Evolutionary conservation across 1,140 invertebrate genomes (phyloP), one percentile per base, ranked within the genome.

Genomic region (Meteorus sp.): DNA sequence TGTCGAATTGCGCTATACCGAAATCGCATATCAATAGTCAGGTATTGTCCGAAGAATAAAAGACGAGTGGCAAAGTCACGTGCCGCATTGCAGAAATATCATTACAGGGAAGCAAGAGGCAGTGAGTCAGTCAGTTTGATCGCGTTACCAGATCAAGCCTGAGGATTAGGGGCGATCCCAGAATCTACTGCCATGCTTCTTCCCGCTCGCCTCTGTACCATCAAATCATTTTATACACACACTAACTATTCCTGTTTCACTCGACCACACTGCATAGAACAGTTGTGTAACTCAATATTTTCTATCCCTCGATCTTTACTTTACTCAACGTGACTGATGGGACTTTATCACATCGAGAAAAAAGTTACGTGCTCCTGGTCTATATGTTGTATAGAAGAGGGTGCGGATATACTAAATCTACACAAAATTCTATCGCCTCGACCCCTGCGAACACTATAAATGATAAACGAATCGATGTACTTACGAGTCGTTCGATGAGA

Each of bases 81-180:
- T 44, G 48, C 43, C 62, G 60, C 69, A 56, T 47, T 45, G 61
- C 60, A 61, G 61, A 59, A 70, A 70, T 70, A 60, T 59, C 63
- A 66, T 71, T 68, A 71, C 61, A 57, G 61, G 61, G 3, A 13
- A 17, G 50, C 11, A 23, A 31, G 15, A n/a, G 8, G n/a, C n/a
- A 61, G 59, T 61, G 62, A 62, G 63, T 55, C 56, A 66, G 64
- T 50, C 48, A 53, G 59, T 66, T 66, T 69, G 67, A 71, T 71
- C 67, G 56, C 63, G 67, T 71, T 71, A 71, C 62, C 66, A 68
- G 59, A 53, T 67, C 68, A 53, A 65, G 61, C 62, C 65, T 58
- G 45, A 56, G 64, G 68, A 68, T 70, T 70, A 69, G 57, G 51
- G 59, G 35, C 55, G 35, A 60, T 64, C 59, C 43, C 52, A n/a